Conservation (phyloP, 2,888 invertebrate species). For the Uropetala carovei region DNA sequence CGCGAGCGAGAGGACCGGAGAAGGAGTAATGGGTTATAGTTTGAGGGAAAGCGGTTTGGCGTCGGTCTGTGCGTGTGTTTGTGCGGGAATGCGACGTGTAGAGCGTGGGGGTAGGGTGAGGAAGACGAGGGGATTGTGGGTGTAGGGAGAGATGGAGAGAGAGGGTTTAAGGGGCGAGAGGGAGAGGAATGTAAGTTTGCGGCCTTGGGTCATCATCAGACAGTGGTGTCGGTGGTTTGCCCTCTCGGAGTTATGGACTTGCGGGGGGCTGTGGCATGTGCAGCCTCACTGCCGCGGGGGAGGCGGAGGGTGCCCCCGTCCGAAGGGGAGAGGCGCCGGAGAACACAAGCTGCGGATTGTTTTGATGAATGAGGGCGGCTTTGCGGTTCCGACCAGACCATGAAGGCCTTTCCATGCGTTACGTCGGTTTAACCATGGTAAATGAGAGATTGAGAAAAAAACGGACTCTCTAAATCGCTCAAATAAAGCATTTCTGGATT, state of each 20-base stretch:
- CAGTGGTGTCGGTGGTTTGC: conserved; percentile 62
- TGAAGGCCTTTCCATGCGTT: neutral
- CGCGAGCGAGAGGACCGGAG: neutral
- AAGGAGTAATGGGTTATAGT: neutral
- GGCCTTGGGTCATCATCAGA: conserved; percentile 62
- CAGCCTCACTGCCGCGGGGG: neutral
- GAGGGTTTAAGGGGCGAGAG: neutral
- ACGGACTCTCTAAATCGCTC: too few relatives aligned
- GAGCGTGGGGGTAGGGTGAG: neutral
- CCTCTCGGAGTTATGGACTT: conserved; percentile 57
- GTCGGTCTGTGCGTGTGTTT: neutral
- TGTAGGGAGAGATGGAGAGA: neutral
- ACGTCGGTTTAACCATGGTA: neutral
- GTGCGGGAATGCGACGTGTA: neutral
- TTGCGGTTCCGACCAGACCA: conserved; percentile 44
- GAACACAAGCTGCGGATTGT: conserved; percentile 47
- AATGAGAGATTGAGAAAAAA: neutral
- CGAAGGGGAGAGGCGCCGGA: conserved; percentile 7
- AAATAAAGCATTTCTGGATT: too few relatives aligned
- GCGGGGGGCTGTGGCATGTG: conserved; percentile 42
- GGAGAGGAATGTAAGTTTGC: conserved; percentile 57
- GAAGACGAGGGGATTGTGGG: neutral
- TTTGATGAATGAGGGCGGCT: conserved; percentile 53
- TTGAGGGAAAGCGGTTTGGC: conserved; percentile 15
- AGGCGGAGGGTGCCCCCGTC: neutral